Evolutionary conservation across 1,140 invertebrate genomes (phyloP), one percentile per base, ranked within the genome.

Genomic region (Probaryconus sp.): DNA sequence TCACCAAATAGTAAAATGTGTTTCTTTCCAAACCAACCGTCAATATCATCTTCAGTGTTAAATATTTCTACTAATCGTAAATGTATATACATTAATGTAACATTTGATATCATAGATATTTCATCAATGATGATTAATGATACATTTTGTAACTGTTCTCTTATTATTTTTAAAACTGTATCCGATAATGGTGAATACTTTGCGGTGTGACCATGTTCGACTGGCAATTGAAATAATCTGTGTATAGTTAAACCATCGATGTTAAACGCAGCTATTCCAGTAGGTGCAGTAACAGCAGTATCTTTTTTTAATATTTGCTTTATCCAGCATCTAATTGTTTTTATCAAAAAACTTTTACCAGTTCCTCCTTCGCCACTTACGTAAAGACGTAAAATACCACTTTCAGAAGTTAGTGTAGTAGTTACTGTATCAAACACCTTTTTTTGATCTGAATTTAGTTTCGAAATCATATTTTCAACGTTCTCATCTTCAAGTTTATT

Each of bases 401-500:
- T 30, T 5, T 65, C 13, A 10, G 20, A 30, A n/a, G 0, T 40
- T 30, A 77, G 17, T 48, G 53, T 28, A 31, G 6, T 10, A 4
- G 18, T 77, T 3, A 79, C 65, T 58, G 55, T 45, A 60, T 79
- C 50, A 56, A 77, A 79, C 3, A 82, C 55, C 28, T 72, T 31
- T 53, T 53, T 69, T 60, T 81, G 77, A 69, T 83, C 80, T 1
- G 3, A 6, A 69, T 83, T 81, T 26, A 81, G 45, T 60, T 74
- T 26, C 5, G 17, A 2, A 21, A 79, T 76, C 60, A 79, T 77
- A 14, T 77, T 10, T 10, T 50, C 20, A 7, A 81, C 5, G 64
- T 76, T 31, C 9, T 37, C 11, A 6, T 67, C 24, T 10, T 77
- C 47, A 33, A 11, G 28, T 51, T 64, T 72, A 38, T 75, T 35